Evolutionary conservation across 2,888 invertebrate genomes (phyloP).

Genomic region (Mythimna albipuncta): DNA sequence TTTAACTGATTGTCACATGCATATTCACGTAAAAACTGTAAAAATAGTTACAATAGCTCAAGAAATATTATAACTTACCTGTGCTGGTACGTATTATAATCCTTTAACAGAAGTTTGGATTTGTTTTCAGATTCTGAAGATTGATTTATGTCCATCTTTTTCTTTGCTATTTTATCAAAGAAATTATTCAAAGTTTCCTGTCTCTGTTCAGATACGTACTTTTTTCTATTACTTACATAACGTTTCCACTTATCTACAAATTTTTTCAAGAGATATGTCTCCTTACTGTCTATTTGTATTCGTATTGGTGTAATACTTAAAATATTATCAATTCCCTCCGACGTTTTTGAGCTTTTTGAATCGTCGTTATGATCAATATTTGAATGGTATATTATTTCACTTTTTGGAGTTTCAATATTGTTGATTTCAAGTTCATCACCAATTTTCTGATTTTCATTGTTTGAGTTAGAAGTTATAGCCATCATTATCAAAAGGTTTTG

Average conservation of each 20-base stretch:
- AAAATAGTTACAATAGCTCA: no score
- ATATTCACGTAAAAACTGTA: neutral
- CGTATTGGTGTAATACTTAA: slow-evolving; percentile 76
- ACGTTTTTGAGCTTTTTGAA: slow-evolving; percentile 23
- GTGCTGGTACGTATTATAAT: slow-evolving; percentile 85
- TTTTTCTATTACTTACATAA: slow-evolving; percentile 74
- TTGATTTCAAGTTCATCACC: slow-evolving; percentile 27
- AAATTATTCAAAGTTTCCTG: slow-evolving; percentile 79
- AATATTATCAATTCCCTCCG: slow-evolving; percentile 66
- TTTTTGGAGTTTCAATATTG: slow-evolving; percentile 27
- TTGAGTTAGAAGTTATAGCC: slow-evolving; percentile 75
- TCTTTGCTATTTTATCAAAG: slow-evolving; percentile 83
- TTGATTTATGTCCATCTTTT: slow-evolving; percentile 73
- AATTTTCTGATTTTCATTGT: slow-evolving; percentile 63
- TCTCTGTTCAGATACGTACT: slow-evolving; percentile 74
- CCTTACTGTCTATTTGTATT: slow-evolving; percentile 70
- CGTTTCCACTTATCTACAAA: slow-evolving; percentile 80
- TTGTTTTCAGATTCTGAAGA: slow-evolving; percentile 71
- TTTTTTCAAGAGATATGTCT: slow-evolving; percentile 75
- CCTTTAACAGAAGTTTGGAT: slow-evolving; percentile 75
- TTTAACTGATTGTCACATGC: neutral
- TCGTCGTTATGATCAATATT: slow-evolving; percentile 15
- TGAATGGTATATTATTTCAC: slow-evolving; percentile 15
- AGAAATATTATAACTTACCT: slow-evolving; percentile 71
- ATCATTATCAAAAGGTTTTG: slow-evolving; percentile 83